phyloP scores from a whole-genome alignment of 2,113 vertebrate species.

The Climacteris rufus region DNA sequence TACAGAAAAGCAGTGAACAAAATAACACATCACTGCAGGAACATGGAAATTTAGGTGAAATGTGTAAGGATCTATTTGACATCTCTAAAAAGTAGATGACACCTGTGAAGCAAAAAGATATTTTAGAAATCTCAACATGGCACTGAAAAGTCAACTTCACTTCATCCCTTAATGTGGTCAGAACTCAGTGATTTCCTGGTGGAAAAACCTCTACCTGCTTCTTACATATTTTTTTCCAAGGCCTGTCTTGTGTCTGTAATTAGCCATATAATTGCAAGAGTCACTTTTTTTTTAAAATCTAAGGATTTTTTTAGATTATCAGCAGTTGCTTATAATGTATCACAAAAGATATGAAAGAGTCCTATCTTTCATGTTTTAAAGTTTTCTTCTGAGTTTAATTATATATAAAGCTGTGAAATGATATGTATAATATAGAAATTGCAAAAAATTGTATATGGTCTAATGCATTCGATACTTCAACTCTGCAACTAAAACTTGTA shows the following conservation, averaged over 20 bases:
- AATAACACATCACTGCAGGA: neutral
- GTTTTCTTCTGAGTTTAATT: neutral
- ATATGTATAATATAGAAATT: neutral
- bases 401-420: neutral
- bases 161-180: neutral
- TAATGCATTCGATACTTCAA: neutral
- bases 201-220: neutral
- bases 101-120: neutral
- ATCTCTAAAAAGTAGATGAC: neutral
- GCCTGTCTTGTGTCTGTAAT: neutral
- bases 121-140: neutral
- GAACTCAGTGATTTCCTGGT: neutral
- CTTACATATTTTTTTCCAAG: neutral
- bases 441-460: neutral
- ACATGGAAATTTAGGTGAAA: neutral
- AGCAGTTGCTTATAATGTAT: neutral
- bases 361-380: no score
- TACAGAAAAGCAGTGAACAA: neutral
- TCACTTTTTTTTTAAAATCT: neutral
- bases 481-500: neutral
- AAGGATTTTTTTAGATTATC: neutral
- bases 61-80: neutral
- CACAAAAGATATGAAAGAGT: neutral
- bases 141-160: neutral
- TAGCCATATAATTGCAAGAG: neutral